A percentile compares a stretch with the other conserved stretches of the same genome.
phyloP scores from a whole-genome alignment of 1,140 invertebrate genomes.

The Tetragonula clypearis region DNA sequence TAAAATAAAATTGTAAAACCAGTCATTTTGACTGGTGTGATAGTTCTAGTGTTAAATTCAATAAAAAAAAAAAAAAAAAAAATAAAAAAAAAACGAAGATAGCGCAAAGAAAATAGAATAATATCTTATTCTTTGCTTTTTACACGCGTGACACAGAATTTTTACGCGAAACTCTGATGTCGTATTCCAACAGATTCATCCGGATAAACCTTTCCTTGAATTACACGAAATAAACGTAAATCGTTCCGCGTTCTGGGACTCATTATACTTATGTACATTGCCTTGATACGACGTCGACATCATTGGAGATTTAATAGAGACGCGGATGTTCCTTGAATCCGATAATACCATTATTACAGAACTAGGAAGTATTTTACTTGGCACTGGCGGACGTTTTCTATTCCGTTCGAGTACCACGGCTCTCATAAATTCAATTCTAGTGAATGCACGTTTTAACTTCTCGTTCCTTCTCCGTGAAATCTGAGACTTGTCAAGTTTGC shows the following conservation, averaged over 20 bases:
- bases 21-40: no score
- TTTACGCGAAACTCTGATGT: background rate
- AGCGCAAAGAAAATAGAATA: background rate
- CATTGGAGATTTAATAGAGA: background rate
- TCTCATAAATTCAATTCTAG: constrained; percentile 21
- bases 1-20: no score
- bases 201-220: constrained; percentile 2
- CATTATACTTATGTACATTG: background rate
- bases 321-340: background rate
- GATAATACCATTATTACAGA: constrained; percentile 14
- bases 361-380: constrained; percentile 14
- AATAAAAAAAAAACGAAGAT: background rate
- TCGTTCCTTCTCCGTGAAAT: constrained; percentile 30
- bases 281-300: background rate
- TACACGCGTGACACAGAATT: constrained; percentile 6
- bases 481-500: constrained; percentile 32
- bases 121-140: background rate
- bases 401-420: background rate
- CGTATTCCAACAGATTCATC: background rate
- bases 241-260: background rate
- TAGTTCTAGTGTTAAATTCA: no score
- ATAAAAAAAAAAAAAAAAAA: no score
- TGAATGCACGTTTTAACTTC: constrained; percentile 27
- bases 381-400: constrained; percentile 1
- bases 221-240: background rate